Evolutionary conservation across 2,113 vertebrate genomes (phyloP).

Genomic region (Garra rufa): DNA sequence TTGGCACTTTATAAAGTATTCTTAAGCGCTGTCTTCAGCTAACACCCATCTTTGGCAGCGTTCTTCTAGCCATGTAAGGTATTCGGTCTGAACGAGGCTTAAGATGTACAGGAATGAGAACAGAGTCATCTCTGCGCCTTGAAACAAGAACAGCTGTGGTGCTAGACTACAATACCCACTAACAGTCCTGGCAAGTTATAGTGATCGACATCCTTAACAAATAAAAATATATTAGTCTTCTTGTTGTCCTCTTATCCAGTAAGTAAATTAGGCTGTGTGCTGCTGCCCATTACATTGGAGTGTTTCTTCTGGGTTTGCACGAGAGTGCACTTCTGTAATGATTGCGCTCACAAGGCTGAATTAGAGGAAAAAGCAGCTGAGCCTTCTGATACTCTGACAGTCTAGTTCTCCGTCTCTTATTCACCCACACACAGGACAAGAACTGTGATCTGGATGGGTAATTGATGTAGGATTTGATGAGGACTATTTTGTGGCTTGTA

Average conservation of each 20-base stretch:
- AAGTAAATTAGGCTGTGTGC: slow-evolving; percentile 34
- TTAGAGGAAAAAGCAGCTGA: slow-evolving; percentile 66
- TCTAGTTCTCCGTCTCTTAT: neutral
- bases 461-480: slow-evolving; percentile 7
- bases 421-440: neutral
- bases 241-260: slow-evolving; percentile 29
- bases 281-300: slow-evolving; percentile 31
- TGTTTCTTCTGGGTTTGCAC: slow-evolving; percentile 51
- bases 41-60: slow-evolving; percentile 29
- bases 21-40: neutral
- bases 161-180: neutral
- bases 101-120: slow-evolving; percentile 62
- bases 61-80: slow-evolving; percentile 70
- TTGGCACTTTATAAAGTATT: slow-evolving; percentile 17
- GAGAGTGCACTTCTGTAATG: slow-evolving; percentile 58
- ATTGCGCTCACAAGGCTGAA: slow-evolving; percentile 55
- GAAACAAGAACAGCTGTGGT: slow-evolving; percentile 26
- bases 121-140: slow-evolving; percentile 33
- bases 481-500: neutral
- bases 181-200: neutral
- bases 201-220: slow-evolving; percentile 9
- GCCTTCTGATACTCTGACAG: slow-evolving; percentile 47
- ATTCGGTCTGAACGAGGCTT: slow-evolving; percentile 41
- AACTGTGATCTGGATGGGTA: neutral
- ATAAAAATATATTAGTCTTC: slow-evolving; percentile 20